Conservation (phyloP, 1,140 invertebrate genomes). For the Lepidurus couesii region DNA sequence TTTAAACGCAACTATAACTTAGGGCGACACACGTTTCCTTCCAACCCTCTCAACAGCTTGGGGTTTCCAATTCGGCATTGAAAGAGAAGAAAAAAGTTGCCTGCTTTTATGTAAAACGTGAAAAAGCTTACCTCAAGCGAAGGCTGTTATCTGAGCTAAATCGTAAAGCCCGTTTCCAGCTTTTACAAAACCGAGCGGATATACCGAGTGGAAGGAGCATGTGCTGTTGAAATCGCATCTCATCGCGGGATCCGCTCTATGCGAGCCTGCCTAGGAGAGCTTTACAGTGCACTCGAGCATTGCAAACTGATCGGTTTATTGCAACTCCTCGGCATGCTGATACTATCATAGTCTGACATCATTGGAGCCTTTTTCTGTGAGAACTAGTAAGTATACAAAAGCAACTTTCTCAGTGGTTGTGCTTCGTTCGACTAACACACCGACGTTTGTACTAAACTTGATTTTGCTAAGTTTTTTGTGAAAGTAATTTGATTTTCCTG, state of each 20-base stretch:
- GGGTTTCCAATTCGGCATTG: background rate
- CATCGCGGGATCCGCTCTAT: background rate
- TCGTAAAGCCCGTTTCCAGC: background rate
- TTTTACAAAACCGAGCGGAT: background rate
- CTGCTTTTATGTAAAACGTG: slow-evolving; percentile 4
- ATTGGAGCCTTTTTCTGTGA: background rate
- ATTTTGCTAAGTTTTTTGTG: background rate
- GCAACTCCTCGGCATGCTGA: background rate
- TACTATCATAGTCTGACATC: background rate
- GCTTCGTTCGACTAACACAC: too few species aligned
- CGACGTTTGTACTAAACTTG: too few species aligned
- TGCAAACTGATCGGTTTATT: background rate
- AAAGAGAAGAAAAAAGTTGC: background rate
- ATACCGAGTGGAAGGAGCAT: background rate
- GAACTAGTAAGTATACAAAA: too few species aligned
- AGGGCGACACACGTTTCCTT: too few species aligned
- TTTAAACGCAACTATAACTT: too few species aligned
- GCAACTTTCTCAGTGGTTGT: too few species aligned
- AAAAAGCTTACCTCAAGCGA: background rate
- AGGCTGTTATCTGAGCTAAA: background rate
- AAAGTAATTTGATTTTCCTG: background rate
- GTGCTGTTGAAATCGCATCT: slow-evolving; percentile 15
- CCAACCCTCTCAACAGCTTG: too few species aligned
- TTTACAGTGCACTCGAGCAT: slow-evolving; percentile 21
- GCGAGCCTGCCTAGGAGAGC: background rate